Evolutionary conservation across 2,888 invertebrate genomes (phyloP), one percentile per base, ranked within the genome.

Genomic region (Drosophila planitibia): DNA sequence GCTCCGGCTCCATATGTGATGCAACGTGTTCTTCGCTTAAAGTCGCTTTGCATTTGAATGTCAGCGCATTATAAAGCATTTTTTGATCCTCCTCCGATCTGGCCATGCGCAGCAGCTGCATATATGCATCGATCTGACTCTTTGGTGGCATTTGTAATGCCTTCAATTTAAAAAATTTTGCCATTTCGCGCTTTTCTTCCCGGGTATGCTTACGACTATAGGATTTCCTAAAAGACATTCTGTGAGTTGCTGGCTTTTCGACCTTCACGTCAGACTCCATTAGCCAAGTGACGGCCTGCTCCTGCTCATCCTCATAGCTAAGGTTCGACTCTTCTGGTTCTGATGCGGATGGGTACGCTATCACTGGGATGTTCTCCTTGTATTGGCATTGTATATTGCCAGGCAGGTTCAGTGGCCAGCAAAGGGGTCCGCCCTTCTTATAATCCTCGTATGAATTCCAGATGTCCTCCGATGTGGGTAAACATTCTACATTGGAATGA

Each of bases 181-280:
- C 0, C 12, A 2, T 1, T 44, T 6, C 22, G 5, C 22, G 6
- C 0, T 0, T 3, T 22, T 22, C 5, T 22, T 22, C 22, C 22
- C 0, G 2, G 12, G 12, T 5, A 12, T 5, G 22, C 2, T 2
- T 12, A 12, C 0, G 12, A 22, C 12, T 47, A 12, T 12, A 2
- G 10, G 41, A 16, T 47, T 16, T 2, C 9, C 16, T 16, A 16
- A 16, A 47, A 25, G 16, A 28, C 47, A 4, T 16, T 47, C 2
- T 25, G 3, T 9, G 9, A 47, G 47, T 16, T 47, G 1, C 25
- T 47, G 25, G 25, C 25, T 47, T 25, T 9, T 47, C 16, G 9
- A 4, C 1, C 9, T 16, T 9, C 25, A 1, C 9, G 0, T 47
- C 16, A 16, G 47, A 25, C 25, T 25, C 2, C 16, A 25, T 7